Evolutionary conservation across 1,140 invertebrate genomes (phyloP).

Genomic region (Amyelois transitella): DNA sequence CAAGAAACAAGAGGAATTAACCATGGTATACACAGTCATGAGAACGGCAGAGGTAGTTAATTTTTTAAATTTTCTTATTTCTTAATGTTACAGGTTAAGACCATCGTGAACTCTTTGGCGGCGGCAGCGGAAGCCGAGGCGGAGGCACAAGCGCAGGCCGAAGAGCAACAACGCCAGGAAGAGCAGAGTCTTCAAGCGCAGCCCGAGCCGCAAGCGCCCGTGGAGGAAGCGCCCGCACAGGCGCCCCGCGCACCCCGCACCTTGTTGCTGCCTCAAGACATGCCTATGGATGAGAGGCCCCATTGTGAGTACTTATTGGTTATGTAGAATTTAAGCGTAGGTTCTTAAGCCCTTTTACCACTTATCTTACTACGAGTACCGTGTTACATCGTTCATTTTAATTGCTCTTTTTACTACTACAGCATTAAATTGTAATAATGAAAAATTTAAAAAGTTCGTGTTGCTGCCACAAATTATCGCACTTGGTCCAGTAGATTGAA

Average conservation of each 20-base stretch:
- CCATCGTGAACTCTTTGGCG: constrained; percentile 58
- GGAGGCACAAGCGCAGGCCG: constrained; percentile 36
- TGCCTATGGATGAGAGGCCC: constrained; percentile 51
- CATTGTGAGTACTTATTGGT: constrained; percentile 42
- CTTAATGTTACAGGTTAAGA: constrained; percentile 56
- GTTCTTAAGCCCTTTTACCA: no score
- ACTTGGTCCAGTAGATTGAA: no score
- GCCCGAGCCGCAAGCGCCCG: constrained; percentile 15
- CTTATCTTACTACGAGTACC: no score
- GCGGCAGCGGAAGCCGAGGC: constrained; percentile 44
- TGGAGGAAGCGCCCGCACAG: constrained; percentile 19
- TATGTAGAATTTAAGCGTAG: background rate
- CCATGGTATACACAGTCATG: no score
- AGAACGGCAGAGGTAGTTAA: no score
- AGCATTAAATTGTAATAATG: no score
- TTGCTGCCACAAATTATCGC: no score
- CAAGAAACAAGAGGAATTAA: no score
- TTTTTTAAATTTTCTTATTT: no score
- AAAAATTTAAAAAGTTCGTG: no score
- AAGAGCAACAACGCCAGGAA: constrained; percentile 21
- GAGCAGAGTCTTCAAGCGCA: constrained; percentile 17
- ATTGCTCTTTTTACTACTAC: no score
- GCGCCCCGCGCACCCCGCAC: constrained; percentile 49
- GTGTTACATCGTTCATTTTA: no score
- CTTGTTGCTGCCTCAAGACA: constrained; percentile 53